Percentiles rank a stretch among this genome's conserved stretches.
These are phyloP conservation scores for Ctenochaetus hawaiiensis DNA, from an alignment of 2,797 vertebrate genomes.

Conservation along the genomic window DNA sequence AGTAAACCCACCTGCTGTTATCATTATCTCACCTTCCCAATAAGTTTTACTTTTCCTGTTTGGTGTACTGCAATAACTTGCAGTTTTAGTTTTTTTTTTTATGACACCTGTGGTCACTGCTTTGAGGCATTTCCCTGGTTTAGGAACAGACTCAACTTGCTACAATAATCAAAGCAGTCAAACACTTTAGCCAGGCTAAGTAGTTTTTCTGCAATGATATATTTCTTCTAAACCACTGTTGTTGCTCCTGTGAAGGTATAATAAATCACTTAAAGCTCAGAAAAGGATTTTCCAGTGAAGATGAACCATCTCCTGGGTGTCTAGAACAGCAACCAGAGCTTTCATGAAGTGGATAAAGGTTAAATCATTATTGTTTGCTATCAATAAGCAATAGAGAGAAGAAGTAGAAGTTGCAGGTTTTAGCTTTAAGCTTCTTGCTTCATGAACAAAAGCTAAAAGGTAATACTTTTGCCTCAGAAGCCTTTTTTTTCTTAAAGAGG, in stretches of 20 bases:
- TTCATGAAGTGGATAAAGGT: constrained; percentile 51
- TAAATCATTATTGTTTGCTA: constrained; percentile 52
- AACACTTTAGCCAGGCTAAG: neutral
- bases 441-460: constrained; percentile 38
- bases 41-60: neutral
- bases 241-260: constrained; percentile 6
- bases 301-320: constrained; percentile 27
- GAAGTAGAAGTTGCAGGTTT: constrained; percentile 42
- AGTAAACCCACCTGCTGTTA: neutral
- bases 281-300: constrained; percentile 38
- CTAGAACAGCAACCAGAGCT: constrained; percentile 33
- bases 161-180: neutral
- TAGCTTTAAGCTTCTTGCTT: constrained; percentile 48
- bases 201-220: neutral
- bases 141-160: neutral
- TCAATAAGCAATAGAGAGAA: constrained; percentile 24
- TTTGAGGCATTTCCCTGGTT: neutral
- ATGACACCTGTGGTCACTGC: neutral
- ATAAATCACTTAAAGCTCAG: constrained; percentile 40
- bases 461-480: constrained; percentile 27
- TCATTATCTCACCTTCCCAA: neutral
- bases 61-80: neutral
- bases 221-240: constrained; percentile 19
- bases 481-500: constrained; percentile 1
- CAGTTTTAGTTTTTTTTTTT: neutral